Evolutionary conservation across 2,113 vertebrate species (phyloP).

Genomic region (Pteropus alecto): DNA sequence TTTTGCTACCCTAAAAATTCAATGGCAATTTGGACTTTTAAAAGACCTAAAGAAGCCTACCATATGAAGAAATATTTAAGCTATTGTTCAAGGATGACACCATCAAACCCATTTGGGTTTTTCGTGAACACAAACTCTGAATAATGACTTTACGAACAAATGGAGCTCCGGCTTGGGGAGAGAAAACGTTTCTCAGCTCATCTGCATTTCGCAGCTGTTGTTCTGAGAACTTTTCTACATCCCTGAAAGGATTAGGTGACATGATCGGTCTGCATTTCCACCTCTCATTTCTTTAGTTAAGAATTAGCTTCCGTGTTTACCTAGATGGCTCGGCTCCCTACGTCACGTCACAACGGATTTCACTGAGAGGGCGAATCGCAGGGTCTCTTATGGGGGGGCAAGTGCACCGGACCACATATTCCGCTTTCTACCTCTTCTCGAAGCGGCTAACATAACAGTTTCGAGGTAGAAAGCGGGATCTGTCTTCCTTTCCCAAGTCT

Average conservation of each 20-base stretch:
- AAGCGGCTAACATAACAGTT: not conserved
- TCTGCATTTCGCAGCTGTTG: constrained; percentile 25
- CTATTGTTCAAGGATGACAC: not conserved
- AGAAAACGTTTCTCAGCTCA: constrained; percentile 8
- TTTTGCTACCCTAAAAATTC: not conserved
- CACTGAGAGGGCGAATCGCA: not conserved
- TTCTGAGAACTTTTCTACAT: not conserved
- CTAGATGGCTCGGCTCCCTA: not conserved
- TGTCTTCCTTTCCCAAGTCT: constrained; percentile 77
- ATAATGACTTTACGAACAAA: constrained; percentile 28
- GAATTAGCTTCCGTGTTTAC: constrained; percentile 32
- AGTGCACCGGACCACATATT: not conserved
- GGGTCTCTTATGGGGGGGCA: constrained; percentile 9
- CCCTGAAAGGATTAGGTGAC: constrained; percentile 31
- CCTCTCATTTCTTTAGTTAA: not conserved
- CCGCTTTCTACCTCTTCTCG: constrained; percentile 67
- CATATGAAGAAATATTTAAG: constrained; percentile 8
- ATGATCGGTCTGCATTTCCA: not conserved
- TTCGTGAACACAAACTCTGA: not conserved
- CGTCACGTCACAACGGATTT: constrained; percentile 17
- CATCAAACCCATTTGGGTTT: not conserved
- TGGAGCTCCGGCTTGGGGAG: not conserved
- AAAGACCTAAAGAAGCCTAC: not conserved
- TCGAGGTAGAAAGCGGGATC: constrained; percentile 68
- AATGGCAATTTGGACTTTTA: not conserved